Base-by-base conservation (phyloP, 2,888 invertebrate species). In the Tenthredo distinguenda region DNA sequence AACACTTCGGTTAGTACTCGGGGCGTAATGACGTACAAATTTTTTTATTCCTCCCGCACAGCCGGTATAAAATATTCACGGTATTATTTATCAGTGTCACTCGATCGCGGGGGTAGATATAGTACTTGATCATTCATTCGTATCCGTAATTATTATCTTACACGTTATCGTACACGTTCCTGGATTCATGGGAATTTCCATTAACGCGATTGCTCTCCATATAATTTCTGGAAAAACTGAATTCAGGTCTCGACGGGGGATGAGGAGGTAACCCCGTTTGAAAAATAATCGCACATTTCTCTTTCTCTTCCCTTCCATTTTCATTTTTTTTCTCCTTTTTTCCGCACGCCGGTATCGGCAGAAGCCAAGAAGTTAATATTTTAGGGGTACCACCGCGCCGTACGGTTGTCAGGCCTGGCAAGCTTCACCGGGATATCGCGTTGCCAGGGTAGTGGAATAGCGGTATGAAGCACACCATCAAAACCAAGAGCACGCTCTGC, bases 391-490 rank as follows among this genome's bases (percentile, higher is more conserved):
- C 31, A 50, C 50, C 47, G 76, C n/a, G n/a, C 55, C 81, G 81
- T 81, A 81, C 37, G 81, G 62, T 62, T 81, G 81, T 62, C 81
- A 58, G 40, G 37, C 62, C 81, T 81, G 79, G 79, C 81, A 62
- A 81, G 58, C 37, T 81, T 62, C 79, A 40, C 58, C 79, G 26
- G 40, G 62, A 31, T 62, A 81, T 62, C 81, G 81, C 40, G 37
- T 62, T 81, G 58, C 81, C 81, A 37, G 81, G 81, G 81, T 81
- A 26, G 62, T 12, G 26, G 58, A 81, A 62, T 62, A 40, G 81
- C 55, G 31, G 31, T 83, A n/a, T 72, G 85, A 77, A 72, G 84
- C 72, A 72, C 74, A 76, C 79, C 83, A 85, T 84, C 82, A 76
- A 37, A 72, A 77, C 77, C 83, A 87, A 71, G 74, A 77, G 72